A percentile compares a stretch with the other conserved stretches of the same genome.
These are phyloP conservation scores for Scylla paramamosain DNA, from an alignment of 1,140 invertebrate species.

Conservation along the genomic window DNA sequence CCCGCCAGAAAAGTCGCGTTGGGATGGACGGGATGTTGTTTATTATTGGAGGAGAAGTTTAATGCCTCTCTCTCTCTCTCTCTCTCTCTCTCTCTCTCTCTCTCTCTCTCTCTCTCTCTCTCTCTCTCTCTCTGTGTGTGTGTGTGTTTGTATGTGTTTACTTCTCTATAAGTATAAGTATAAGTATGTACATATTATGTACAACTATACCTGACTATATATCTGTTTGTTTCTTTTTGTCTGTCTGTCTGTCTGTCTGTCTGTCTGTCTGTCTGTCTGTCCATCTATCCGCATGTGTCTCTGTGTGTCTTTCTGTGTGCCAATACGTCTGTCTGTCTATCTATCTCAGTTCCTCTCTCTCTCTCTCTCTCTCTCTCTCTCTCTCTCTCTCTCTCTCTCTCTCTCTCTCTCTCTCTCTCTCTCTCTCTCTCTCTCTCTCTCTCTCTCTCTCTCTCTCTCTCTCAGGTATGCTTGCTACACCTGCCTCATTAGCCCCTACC, in stretches of 20 bases:
- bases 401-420: not conserved
- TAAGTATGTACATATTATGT: not conserved
- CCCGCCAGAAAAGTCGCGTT: not conserved
- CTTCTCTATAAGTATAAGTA: not conserved
- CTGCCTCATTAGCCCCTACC: not conserved
- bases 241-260: too few relatives aligned
- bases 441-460: not conserved
- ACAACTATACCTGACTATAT: too few relatives aligned
- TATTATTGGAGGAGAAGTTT: not conserved
- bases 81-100: not conserved
- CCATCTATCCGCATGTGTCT: not conserved
- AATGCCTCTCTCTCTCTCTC: not conserved
- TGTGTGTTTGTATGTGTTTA: not conserved
- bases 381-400: not conserved
- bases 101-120: not conserved
- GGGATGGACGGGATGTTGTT: not conserved
- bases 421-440: not conserved
- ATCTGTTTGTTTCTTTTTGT: too few relatives aligned
- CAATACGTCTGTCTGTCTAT: too few relatives aligned
- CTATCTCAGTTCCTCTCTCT: not conserved
- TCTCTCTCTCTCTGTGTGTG: not conserved
- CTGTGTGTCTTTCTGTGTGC: not conserved
- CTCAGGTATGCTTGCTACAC: not conserved
- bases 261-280: too few relatives aligned
- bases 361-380: not conserved